Evolutionary conservation across 35 echinoderm and acorn worm genomes (phyloP).

Genomic region (Ptychodera flava): DNA sequence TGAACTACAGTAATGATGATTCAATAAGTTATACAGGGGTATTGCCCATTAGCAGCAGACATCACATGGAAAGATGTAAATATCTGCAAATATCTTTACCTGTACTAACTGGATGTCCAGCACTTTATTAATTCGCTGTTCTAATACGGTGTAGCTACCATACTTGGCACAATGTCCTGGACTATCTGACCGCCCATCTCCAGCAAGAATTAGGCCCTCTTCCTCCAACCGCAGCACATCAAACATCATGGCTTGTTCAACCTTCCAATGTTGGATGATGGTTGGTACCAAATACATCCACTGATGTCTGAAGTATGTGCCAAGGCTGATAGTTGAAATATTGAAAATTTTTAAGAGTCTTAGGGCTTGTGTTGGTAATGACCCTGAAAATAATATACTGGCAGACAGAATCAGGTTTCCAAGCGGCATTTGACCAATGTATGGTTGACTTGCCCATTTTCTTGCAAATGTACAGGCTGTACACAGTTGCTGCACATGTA

Average conservation of each 20-base stretch:
- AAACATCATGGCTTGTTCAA: neutral
- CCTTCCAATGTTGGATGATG: neutral
- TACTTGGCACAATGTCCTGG: slow-evolving; percentile 33
- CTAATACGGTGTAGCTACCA: slow-evolving; percentile 27
- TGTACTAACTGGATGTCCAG: slow-evolving; percentile 25
- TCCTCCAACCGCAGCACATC: too few relatives aligned
- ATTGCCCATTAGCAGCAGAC: too few relatives aligned
- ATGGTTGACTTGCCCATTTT: slow-evolving; percentile 16
- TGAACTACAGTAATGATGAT: too few relatives aligned
- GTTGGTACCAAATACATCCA: neutral
- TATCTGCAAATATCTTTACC: too few relatives aligned
- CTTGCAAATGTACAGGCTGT: neutral
- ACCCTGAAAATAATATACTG: slow-evolving; percentile 16
- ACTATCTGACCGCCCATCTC: too few relatives aligned
- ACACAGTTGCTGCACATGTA: too few relatives aligned
- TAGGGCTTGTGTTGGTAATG: slow-evolving; percentile 6
- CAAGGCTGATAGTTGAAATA: neutral
- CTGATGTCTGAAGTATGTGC: slow-evolving; percentile 5
- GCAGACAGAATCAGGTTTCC: slow-evolving; percentile 14
- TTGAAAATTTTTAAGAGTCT: slow-evolving; percentile 1
- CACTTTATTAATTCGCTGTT: slow-evolving; percentile 14
- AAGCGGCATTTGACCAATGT: neutral
- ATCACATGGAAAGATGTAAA: too few relatives aligned
- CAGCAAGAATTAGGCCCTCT: too few relatives aligned
- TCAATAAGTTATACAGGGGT: too few relatives aligned